Evolutionary conservation across 2,888 invertebrate species (phyloP), one percentile per base, ranked within the genome.

Genomic region (Macrophya annulata): DNA sequence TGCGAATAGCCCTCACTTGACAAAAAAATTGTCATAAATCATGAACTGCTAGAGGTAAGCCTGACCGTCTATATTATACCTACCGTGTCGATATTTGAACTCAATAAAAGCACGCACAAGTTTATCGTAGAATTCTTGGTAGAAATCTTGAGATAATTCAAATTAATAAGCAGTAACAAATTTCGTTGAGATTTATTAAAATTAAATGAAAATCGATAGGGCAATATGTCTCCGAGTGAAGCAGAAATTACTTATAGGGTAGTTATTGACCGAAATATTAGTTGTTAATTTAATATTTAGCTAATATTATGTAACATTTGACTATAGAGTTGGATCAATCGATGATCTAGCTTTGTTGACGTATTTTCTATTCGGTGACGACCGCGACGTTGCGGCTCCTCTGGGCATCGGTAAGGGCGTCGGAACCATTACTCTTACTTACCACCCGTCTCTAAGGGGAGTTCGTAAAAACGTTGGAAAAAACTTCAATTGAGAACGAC

Each of bases 401-500:
- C 62, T 62, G 25, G 43, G 81, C n/a, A 62, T 59, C 62, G 21
- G 21, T 17, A 25, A 81, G 81, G 81, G 81, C 81, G 62, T 81
- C 43, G 81, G 62, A 62, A 62, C 81, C 81, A 81, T 81, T 81
- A 31, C 81, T 81, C 81, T 81, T 62, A 81, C 81, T 81, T 81
- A 81, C 81, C 62, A 62, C 40, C n/a, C 81, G 59, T 59, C 81
- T 62, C 55, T 77, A 59, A 43, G 81, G 81, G 81, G 81, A 81
- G 62, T 81, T 43, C 43, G 62, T 62, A 62, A 81, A 81, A 81
- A 81, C 59, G 43, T 62, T 59, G 81, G 43, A 40, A 62, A 81
- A 81, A 81, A 62, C 81, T 81, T 81, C 81, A 81, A 81, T 62
- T 81, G 81, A 62, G 62, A 81, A 62, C 81, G 81, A 59, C 81